phyloP scores from a whole-genome alignment of 2,888 invertebrate species.

The Brachylomia viminalis region DNA sequence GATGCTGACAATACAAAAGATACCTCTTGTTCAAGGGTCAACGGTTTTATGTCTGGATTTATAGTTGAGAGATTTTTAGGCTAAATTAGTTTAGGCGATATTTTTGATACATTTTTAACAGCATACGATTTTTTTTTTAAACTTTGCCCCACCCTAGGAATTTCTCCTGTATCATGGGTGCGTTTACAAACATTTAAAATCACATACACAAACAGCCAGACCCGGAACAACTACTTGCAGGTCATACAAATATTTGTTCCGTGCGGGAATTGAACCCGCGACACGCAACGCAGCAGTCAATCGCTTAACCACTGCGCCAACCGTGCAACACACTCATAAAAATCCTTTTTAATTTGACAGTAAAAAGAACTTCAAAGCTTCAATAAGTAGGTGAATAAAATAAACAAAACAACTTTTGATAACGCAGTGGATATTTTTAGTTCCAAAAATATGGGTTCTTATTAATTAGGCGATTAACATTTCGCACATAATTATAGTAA shows the following conservation, averaged over 20 bases:
- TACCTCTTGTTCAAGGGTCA: background rate
- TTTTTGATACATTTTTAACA: background rate
- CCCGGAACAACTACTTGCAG: no score
- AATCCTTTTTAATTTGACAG: no score
- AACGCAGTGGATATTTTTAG: background rate
- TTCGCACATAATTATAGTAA: background rate
- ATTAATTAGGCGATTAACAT: background rate
- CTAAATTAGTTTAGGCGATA: background rate
- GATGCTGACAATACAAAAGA: slow-evolving; percentile 14
- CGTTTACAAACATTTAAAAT: no score
- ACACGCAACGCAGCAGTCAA: no score
- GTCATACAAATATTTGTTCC: no score
- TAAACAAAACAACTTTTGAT: background rate
- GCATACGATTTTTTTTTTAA: no score
- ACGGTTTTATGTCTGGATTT: slow-evolving; percentile 6
- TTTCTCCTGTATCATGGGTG: no score
- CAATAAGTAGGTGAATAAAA: background rate
- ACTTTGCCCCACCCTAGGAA: no score
- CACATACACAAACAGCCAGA: no score
- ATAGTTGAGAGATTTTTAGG: background rate
- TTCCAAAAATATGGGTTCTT: background rate
- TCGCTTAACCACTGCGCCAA: no score
- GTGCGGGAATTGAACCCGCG: no score
- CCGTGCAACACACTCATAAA: background rate
- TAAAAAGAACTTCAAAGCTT: background rate